Conservation (phyloP, 2,797 vertebrate species). For the Spizella passerina region DNA sequence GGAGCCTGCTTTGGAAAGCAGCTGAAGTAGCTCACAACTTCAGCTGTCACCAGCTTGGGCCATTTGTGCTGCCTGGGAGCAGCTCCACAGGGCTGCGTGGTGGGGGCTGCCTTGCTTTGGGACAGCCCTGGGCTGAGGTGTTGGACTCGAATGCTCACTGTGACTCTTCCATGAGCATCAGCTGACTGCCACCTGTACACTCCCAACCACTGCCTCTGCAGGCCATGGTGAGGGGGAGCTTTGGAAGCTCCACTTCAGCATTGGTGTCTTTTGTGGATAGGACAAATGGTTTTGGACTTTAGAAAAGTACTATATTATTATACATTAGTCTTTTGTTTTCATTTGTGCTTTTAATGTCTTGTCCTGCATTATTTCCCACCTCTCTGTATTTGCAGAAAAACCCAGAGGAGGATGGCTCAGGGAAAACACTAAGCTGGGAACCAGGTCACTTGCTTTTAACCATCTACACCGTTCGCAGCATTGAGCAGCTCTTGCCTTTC, state of each 20-base stretch:
- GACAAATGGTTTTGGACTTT: background rate
- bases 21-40: background rate
- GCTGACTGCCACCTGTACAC: background rate
- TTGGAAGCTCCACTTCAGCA: background rate
- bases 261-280: background rate
- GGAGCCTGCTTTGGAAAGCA: background rate
- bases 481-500: slow-evolving; percentile 97
- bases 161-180: rapidly evolving
- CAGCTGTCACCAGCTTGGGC: background rate
- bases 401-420: slow-evolving; percentile 91
- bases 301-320: background rate
- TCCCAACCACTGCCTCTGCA: background rate
- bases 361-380: background rate
- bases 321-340: background rate
- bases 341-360: background rate
- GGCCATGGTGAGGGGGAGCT: background rate
- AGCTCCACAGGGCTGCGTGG: background rate
- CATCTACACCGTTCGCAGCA: slow-evolving; percentile 90
- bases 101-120: background rate
- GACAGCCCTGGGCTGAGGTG: background rate
- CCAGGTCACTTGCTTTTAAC: slow-evolving; percentile 93
- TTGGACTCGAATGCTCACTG: rapidly evolving
- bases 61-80: background rate
- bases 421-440: slow-evolving; percentile 88
- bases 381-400: slow-evolving; percentile 85